Conservation (phyloP, 2,797 vertebrate species). For the Gallirallus australis region DNA sequence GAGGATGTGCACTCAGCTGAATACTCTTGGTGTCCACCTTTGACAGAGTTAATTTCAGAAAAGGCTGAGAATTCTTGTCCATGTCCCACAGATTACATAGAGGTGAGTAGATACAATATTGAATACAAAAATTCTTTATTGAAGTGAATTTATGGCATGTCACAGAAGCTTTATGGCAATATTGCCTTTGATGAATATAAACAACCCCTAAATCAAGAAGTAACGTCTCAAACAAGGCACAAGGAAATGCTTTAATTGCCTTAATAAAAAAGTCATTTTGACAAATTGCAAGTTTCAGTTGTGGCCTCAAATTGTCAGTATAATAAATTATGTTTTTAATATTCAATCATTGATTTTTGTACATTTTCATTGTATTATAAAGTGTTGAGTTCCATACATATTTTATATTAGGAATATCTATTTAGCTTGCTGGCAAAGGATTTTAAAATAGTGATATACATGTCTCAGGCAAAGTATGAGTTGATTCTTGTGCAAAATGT, state of each 20-base stretch:
- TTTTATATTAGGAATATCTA: neutral
- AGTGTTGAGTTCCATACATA: neutral
- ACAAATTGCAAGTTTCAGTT: neutral
- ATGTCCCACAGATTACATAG: conserved; percentile 83
- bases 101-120: conserved; percentile 67
- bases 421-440: neutral
- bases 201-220: neutral
- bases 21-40: conserved; percentile 79
- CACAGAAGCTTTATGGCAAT: neutral
- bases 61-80: conserved; percentile 85
- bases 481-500: neutral
- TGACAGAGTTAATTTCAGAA: conserved; percentile 85
- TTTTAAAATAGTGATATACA: neutral
- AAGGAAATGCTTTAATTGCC: neutral
- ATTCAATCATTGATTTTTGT: neutral
- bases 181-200: neutral
- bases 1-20: conserved; percentile 77
- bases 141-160: neutral
- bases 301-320: neutral
- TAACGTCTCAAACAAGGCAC: neutral
- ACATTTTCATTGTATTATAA: conserved; percentile 17
- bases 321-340: neutral
- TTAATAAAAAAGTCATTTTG: neutral
- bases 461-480: neutral
- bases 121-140: neutral